phyloP scores from a whole-genome alignment of 1,140 invertebrate species.

The Bombus pyrosoma region DNA sequence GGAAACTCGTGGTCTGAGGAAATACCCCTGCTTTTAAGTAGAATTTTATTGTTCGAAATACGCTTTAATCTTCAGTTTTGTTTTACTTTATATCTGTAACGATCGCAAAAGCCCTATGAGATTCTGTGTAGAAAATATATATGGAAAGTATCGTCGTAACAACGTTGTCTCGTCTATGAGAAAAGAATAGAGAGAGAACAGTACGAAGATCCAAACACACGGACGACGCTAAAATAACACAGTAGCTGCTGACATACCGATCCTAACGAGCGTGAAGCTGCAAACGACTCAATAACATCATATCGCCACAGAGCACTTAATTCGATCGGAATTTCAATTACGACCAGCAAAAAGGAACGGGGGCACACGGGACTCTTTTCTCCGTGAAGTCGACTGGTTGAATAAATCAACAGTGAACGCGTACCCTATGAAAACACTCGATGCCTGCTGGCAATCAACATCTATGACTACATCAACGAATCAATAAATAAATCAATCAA shows the following conservation, averaged over 20 bases:
- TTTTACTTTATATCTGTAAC: too few species aligned
- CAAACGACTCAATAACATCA: slow-evolving; percentile 16
- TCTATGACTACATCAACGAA: slow-evolving; percentile 3
- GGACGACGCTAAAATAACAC: neutral
- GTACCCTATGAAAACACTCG: slow-evolving; percentile 14
- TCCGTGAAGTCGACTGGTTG: neutral
- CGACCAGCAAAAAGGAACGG: neutral
- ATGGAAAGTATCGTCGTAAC: too few species aligned
- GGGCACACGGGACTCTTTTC: neutral
- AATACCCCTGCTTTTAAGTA: neutral
- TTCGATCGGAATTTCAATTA: slow-evolving; percentile 23
- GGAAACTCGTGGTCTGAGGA: neutral
- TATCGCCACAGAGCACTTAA: neutral
- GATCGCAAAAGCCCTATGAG: too few species aligned
- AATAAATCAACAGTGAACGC: slow-evolving; percentile 22
- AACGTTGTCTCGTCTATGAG: too few species aligned
- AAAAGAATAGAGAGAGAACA: too few species aligned
- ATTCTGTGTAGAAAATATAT: too few species aligned
- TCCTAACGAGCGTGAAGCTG: neutral
- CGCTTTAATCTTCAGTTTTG: neutral
- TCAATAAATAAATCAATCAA: slow-evolving; percentile 24
- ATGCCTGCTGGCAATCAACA: slow-evolving; percentile 5
- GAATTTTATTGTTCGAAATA: neutral
- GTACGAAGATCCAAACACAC: neutral
- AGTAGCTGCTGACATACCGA: neutral